Evolutionary conservation across 1,140 invertebrate species (phyloP).

Genomic region (Drosophila miranda): DNA sequence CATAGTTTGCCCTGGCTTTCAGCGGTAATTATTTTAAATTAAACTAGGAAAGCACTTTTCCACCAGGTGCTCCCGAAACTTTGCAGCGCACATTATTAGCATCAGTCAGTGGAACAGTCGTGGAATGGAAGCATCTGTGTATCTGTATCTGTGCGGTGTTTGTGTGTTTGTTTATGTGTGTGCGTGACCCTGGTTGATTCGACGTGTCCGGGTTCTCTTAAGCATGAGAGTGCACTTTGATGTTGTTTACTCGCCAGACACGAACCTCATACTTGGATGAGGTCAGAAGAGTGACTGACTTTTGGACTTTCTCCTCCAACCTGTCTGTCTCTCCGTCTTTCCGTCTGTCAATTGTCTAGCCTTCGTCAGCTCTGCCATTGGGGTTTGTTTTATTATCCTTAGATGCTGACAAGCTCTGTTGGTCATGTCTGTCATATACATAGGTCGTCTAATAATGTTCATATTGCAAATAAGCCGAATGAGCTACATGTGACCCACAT

Average conservation of each 20-base stretch:
- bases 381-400: conserved; percentile 35
- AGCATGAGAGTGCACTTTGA: conserved; percentile 46
- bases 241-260: conserved; percentile 14
- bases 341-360: conserved; percentile 34
- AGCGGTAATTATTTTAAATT: conserved; percentile 69
- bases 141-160: background rate
- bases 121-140: too few species aligned
- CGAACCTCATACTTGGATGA: conserved; percentile 1
- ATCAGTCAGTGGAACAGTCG: conserved; percentile 17
- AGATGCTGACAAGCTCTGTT: conserved; percentile 28
- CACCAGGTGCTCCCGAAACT: conserved; percentile 45
- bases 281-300: conserved; percentile 24
- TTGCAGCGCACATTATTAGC: conserved; percentile 53
- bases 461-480: conserved; percentile 28
- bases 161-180: background rate
- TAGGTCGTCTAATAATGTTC: conserved; percentile 26
- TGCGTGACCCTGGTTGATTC: conserved; percentile 2
- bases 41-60: conserved; percentile 58
- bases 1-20: conserved; percentile 30
- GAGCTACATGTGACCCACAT: conserved; percentile 16
- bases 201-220: background rate
- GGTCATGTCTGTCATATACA: conserved; percentile 20
- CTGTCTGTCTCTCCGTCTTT: background rate
- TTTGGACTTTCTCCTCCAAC: conserved; percentile 15
- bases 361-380: conserved; percentile 27